Conservation (phyloP, 2,797 vertebrate genomes). For the Odontamblyopus rebecca region DNA sequence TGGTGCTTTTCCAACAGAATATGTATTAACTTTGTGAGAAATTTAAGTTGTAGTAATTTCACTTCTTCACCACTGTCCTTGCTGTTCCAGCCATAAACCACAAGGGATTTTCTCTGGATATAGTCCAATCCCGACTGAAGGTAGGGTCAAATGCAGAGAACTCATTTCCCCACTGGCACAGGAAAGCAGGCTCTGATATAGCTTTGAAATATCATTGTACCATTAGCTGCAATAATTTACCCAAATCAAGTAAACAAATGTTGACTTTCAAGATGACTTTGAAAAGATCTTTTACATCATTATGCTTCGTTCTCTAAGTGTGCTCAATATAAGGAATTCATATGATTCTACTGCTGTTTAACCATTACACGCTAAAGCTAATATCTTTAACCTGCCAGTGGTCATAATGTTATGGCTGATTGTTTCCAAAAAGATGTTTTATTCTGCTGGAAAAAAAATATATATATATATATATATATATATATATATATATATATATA, state of each 20-base stretch:
- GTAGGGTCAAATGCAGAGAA: not conserved
- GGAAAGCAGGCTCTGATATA: no score
- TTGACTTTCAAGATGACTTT: not conserved
- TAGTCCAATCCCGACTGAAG: not conserved
- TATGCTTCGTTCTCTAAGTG: not conserved
- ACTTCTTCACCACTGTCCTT: not conserved
- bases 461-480: no score
- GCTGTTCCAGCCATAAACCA: not conserved
- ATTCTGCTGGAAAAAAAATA: no score
- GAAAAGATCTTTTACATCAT: not conserved
- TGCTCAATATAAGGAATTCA: no score
- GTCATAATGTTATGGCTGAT: not conserved
- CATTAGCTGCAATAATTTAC: no score
- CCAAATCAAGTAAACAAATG: not conserved
- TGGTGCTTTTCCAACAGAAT: not conserved
- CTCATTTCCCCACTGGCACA: not conserved
- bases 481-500: no score
- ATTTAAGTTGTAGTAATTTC: not conserved
- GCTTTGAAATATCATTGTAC: no score
- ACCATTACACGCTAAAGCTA: no score
- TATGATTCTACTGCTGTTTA: no score
- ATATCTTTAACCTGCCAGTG: not conserved
- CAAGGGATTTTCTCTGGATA: not conserved
- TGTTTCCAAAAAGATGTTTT: not conserved
- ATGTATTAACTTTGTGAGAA: not conserved